Percentiles rank a stretch among this genome's conserved stretches.
phyloP scores from a whole-genome alignment of 1,140 invertebrate genomes.

The Apis cerana region DNA sequence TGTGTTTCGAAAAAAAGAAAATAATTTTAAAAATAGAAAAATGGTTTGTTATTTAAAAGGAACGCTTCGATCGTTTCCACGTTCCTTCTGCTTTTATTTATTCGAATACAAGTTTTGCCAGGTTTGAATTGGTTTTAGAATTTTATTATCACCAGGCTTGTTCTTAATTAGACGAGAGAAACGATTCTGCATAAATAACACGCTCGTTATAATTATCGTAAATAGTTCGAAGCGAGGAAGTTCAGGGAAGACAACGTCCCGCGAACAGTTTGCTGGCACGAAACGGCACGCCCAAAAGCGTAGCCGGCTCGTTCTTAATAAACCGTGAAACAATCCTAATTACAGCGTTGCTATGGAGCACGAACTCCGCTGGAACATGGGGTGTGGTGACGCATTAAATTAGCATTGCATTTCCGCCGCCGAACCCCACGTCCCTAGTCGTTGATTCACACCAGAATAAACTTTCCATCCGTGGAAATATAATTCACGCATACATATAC shows the following conservation, averaged over 20 bases:
- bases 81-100: no score
- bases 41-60: not conserved
- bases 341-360: slow-evolving; percentile 57
- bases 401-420: slow-evolving; percentile 63
- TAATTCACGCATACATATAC: not conserved
- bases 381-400: slow-evolving; percentile 66
- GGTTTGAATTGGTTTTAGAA: no score
- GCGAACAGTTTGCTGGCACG: not conserved
- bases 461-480: not conserved
- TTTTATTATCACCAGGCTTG: no score
- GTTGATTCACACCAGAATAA: slow-evolving; percentile 15
- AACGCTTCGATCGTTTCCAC: not conserved
- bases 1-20: no score
- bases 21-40: no score
- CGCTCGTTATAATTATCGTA: not conserved
- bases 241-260: not conserved
- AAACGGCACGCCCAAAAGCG: slow-evolving; percentile 43
- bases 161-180: not conserved
- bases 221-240: not conserved
- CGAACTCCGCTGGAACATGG: slow-evolving; percentile 46
- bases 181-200: not conserved
- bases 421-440: not conserved
- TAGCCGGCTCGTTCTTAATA: slow-evolving; percentile 60
- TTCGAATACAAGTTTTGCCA: no score
- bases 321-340: slow-evolving; percentile 73